Conservation (phyloP, 2,113 vertebrate genomes). For the Ia io region DNA sequence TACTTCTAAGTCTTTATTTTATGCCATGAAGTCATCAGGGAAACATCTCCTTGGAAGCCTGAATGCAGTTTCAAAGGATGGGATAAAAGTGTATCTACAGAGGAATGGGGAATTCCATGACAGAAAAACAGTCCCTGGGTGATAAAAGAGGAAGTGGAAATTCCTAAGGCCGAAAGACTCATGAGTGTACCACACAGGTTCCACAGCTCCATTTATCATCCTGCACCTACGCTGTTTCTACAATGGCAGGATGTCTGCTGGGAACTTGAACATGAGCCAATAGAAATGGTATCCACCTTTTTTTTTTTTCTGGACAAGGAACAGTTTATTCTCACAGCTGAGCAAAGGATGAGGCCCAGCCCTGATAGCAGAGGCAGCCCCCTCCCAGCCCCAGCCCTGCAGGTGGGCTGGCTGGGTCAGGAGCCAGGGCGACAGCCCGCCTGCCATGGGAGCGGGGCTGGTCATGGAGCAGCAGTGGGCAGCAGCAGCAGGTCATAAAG, state of each 20-base stretch:
- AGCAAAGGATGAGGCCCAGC: not conserved
- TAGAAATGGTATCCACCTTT: not conserved
- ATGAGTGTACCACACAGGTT: not conserved
- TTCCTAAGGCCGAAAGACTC: not conserved
- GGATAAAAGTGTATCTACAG: slow-evolving; percentile 31
- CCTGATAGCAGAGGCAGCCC: not conserved
- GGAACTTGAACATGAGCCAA: not conserved
- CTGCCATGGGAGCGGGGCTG: not conserved
- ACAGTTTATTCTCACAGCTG: slow-evolving; percentile 63
- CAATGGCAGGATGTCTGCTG: not conserved
- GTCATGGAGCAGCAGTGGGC: not conserved
- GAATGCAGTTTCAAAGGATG: not conserved
- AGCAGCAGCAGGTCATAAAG: slow-evolving; percentile 38
- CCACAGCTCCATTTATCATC: not conserved
- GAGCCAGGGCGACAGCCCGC: not conserved
- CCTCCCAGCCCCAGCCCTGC: not conserved
- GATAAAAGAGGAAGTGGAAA: slow-evolving; percentile 5
- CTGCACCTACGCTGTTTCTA: not conserved
- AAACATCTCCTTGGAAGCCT: slow-evolving; percentile 27
- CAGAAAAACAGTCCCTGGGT: not conserved
- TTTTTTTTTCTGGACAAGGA: not conserved
- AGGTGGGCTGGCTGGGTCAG: not conserved
- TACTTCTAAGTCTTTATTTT: slow-evolving; percentile 34
- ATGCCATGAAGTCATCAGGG: slow-evolving; percentile 24
- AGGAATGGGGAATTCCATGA: slow-evolving; percentile 59